phyloP scores from a whole-genome alignment of 2,888 invertebrate genomes.

The Lasius fuliginosus region DNA sequence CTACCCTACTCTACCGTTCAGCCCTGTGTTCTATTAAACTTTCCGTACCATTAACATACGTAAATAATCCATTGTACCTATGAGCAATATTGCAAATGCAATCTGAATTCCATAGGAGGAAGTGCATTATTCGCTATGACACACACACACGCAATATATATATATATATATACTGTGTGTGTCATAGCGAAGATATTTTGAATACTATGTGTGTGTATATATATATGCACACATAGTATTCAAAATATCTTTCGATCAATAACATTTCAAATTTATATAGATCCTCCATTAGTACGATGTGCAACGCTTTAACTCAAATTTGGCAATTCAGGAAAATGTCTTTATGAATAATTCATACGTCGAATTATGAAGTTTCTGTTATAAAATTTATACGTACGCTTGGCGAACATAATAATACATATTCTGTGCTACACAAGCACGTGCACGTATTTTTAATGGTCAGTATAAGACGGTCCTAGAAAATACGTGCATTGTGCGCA shows the following conservation, averaged over 20 bases:
- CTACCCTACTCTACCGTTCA: conserved; percentile 54
- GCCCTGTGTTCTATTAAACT: conserved; percentile 58
- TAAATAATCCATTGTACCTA: conserved; percentile 20
- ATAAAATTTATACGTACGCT: conserved; percentile 7
- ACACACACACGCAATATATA: background rate
- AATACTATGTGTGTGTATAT: too few relatives aligned
- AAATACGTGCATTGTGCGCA: conserved; percentile 2
- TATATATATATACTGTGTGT: too few relatives aligned
- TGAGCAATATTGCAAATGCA: conserved; percentile 8
- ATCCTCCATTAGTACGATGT: background rate
- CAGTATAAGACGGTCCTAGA: background rate
- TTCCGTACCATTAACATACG: conserved; percentile 51
- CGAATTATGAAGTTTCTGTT: background rate
- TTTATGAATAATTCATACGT: background rate
- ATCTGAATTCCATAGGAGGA: conserved; percentile 6
- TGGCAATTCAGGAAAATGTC: background rate
- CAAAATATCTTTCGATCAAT: background rate
- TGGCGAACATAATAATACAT: background rate
- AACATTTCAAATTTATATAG: background rate
- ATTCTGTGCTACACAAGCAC: background rate
- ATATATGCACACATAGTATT: background rate
- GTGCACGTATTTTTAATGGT: background rate
- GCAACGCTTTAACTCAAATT: background rate
- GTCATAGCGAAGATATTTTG: too few relatives aligned
- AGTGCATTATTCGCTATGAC: background rate